A percentile compares a stretch with the other conserved stretches of the same genome.
Conservation (phyloP, 2,797 vertebrate species). For the Cynopterus sphinx region DNA sequence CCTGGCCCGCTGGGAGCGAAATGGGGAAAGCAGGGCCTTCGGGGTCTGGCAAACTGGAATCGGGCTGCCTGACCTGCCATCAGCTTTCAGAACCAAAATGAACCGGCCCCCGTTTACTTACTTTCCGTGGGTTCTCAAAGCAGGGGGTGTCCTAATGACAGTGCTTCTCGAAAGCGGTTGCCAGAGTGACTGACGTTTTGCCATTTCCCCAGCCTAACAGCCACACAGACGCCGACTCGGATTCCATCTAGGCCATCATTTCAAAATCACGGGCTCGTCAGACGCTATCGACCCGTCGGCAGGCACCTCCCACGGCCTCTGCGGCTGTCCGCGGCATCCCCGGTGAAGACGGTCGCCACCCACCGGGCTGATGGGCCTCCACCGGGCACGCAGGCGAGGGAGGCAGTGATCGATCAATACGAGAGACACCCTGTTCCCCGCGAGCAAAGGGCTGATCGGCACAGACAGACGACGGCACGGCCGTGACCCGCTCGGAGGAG, state of each 20-base stretch:
- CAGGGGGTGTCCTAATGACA: neutral
- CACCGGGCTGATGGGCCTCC: accelerated
- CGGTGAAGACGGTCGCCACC: neutral
- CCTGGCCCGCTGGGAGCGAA: neutral
- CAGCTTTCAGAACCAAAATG: neutral
- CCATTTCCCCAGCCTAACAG: neutral
- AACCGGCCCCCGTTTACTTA: neutral
- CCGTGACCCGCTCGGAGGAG: neutral
- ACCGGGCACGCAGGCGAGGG: neutral
- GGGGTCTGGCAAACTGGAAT: neutral
- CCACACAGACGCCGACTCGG: accelerated
- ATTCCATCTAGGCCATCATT: accelerated
- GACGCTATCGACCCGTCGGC: neutral
- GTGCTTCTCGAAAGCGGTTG: neutral
- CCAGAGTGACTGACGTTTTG: neutral
- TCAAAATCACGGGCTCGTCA: accelerated
- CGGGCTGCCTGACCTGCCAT: neutral
- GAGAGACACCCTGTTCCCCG: neutral
- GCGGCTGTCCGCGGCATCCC: neutral
- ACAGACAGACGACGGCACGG: accelerated
- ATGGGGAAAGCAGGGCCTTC: neutral
- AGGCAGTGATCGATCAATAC: neutral
- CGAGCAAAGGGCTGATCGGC: neutral
- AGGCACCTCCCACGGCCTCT: neutral
- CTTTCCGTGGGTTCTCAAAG: neutral